Evolutionary conservation across 1,140 invertebrate genomes (phyloP).

Genomic region (Pseudomyrmex pallidus): DNA sequence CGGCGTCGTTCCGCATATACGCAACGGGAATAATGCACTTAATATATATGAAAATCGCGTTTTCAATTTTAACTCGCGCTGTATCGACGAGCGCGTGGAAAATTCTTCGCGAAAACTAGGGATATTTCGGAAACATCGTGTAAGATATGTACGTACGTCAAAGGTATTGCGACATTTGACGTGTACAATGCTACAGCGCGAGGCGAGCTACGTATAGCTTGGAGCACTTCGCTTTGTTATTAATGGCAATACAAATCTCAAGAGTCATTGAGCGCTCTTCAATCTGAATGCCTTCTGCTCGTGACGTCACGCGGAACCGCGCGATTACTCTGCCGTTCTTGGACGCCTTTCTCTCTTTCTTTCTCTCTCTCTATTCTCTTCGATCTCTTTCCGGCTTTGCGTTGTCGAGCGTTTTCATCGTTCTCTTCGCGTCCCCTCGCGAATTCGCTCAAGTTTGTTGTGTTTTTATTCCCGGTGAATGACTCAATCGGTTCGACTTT

Average conservation of each 20-base stretch:
- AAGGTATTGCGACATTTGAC: neutral
- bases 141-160: neutral
- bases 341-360: slow-evolving; percentile 24
- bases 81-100: neutral
- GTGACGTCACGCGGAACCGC: slow-evolving; percentile 81
- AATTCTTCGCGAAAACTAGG: neutral
- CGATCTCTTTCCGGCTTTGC: neutral
- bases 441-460: slow-evolving; percentile 72
- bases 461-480: slow-evolving; percentile 84
- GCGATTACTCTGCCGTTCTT: slow-evolving; percentile 57
- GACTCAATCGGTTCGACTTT: slow-evolving; percentile 84
- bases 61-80: neutral
- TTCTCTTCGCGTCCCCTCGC: neutral
- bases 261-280: slow-evolving; percentile 85
- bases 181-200: neutral
- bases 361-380: neutral
- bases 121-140: neutral
- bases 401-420: neutral
- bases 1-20: neutral
- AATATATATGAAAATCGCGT: too few relatives aligned
- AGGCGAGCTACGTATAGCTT: slow-evolving; percentile 14
- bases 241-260: slow-evolving; percentile 85
- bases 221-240: slow-evolving; percentile 80
- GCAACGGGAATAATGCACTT: neutral
- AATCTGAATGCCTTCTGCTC: slow-evolving; percentile 85